Base-by-base conservation (phyloP, 2,888 invertebrate species). In the Agrotis puta region DNA sequence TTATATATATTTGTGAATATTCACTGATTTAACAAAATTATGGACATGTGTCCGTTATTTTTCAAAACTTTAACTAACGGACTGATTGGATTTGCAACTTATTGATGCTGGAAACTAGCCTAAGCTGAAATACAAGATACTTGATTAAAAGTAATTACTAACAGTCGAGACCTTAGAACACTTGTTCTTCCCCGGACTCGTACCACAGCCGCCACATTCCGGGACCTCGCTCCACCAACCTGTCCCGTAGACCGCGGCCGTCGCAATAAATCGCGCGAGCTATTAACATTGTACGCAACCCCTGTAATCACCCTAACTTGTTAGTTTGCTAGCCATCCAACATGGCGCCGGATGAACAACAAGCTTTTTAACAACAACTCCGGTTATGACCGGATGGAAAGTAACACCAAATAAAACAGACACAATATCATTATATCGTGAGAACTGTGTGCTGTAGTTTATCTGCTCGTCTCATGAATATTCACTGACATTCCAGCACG, bases 301-400 rank as follows among this genome's bases (percentile, higher is more conserved):
- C 20, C 50, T n/a, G 65, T 74, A 83, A 80, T 65, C 39, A 69
- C 50, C 56, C 47, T 72, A 66, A 83, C 64, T 39, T 39, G 48
- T 54, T 33, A 56, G 27, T n/a, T 27, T 45, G 48, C 50, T 24
- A 27, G 27, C 54, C 13, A 24, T 57, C 45, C 70, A 50, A 47
- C 50, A 77, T 63, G 64, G 54, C 56, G 64, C 51, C 79, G 75
- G 75, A 73, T 59, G 59, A 24, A 57, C 50, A 39, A 67, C 66
- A 58, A 63, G 61, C 62, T 82, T 82, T 75, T 79, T 65, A 66
- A 69, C 69, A 79, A 61, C 20, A 33, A 56, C 47, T 48, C 57
- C 58, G 43, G 61, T 83, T 77, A 72, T 68, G 54, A 24, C 77
- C 84, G 84, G 85, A 85, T 77, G 77, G 70, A 83, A 72, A 80